These are phyloP conservation scores for Tetramorium bicarinatum DNA, from an alignment of 2,888 invertebrate species.

Conservation along the genomic window DNA sequence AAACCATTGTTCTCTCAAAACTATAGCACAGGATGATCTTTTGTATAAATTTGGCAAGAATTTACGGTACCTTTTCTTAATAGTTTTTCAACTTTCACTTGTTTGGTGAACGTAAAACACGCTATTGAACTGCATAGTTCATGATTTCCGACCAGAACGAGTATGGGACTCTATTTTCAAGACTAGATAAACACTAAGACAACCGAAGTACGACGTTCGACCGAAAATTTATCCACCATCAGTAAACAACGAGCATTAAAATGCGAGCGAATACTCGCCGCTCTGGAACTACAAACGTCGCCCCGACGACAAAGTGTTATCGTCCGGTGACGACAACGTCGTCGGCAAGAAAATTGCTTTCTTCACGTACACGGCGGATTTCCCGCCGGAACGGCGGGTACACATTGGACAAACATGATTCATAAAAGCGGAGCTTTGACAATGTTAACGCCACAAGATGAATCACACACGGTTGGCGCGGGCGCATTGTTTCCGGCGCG, in stretches of 20 bases:
- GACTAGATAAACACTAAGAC: not conserved
- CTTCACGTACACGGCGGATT: conserved; percentile 12
- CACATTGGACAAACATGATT: conserved; percentile 29
- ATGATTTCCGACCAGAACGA: not conserved
- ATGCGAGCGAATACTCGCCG: conserved; percentile 10
- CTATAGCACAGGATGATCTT: not conserved
- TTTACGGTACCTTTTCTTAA: not conserved
- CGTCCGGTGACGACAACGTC: conserved; percentile 6
- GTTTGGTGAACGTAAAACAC: too few species aligned
- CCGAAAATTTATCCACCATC: conserved; percentile 1
- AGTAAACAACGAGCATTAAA: conserved; percentile 29
- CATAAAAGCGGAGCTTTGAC: conserved; percentile 31
- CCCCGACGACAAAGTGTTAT: conserved; percentile 21
- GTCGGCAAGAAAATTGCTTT: conserved; percentile 46
- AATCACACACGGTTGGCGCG: conserved; percentile 18
- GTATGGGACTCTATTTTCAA: not conserved
- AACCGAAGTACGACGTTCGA: not conserved
- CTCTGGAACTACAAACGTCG: not conserved
- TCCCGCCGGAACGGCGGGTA: not conserved
- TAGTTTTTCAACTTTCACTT: not conserved
- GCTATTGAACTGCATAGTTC: not conserved
- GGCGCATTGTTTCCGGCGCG: conserved; percentile 24
- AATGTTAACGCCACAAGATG: conserved; percentile 21
- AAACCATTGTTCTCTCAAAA: not conserved
- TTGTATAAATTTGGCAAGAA: not conserved